These are phyloP conservation scores for Columba livia DNA, from an alignment of 2,113 vertebrate species.

Conservation along the genomic window DNA sequence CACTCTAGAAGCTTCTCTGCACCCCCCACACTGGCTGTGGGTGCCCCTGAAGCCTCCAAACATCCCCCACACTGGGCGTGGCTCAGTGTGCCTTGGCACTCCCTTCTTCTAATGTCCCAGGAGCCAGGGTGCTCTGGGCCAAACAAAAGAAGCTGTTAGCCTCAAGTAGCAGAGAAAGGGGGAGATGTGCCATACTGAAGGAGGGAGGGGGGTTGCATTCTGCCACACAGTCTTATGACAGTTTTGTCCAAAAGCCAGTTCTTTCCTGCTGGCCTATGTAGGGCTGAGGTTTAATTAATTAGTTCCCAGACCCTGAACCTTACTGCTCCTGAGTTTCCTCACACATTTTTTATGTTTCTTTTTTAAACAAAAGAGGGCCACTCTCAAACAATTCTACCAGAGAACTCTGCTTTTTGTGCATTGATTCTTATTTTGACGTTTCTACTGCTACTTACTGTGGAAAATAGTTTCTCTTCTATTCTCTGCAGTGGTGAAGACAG, in stretches of 20 bases:
- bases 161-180: too few species aligned
- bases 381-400: neutral
- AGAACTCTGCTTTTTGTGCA: neutral
- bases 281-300: neutral
- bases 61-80: too few species aligned
- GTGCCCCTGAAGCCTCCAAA: too few species aligned
- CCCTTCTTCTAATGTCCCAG: too few species aligned
- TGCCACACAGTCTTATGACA: neutral
- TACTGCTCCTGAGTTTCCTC: neutral
- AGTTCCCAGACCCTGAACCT: neutral
- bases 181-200: too few species aligned
- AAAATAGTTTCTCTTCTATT: neutral
- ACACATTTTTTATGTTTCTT: neutral
- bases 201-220: too few species aligned
- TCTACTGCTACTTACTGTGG: neutral
- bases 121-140: too few species aligned
- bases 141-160: too few species aligned
- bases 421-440: neutral
- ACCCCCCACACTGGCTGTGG: too few species aligned
- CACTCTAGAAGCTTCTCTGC: too few species aligned
- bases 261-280: neutral
- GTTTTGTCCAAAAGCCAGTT: neutral
- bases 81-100: too few species aligned
- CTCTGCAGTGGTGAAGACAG: neutral
- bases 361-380: neutral